phyloP scores from a whole-genome alignment of 2,797 vertebrate genomes.

The Oryzias dopingdopingensis region DNA sequence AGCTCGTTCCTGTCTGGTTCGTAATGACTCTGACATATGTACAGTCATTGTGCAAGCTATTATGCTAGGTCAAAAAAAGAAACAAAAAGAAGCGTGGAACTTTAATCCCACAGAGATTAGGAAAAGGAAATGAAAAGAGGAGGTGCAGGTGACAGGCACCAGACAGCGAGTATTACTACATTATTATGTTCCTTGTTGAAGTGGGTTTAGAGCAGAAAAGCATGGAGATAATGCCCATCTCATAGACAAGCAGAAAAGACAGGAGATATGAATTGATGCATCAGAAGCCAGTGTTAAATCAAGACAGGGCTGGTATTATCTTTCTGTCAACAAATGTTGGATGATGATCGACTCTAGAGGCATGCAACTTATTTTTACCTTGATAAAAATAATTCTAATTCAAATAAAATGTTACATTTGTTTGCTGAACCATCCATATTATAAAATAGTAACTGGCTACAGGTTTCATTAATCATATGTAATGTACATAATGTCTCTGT shows the following conservation, averaged over 20 bases:
- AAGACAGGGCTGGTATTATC: conserved; percentile 61
- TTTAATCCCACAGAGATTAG: neutral
- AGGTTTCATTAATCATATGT: no score
- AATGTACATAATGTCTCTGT: no score
- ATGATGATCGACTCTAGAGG: conserved; percentile 50
- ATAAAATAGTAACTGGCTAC: no score
- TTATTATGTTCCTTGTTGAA: conserved; percentile 49
- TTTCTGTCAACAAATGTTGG: conserved; percentile 55
- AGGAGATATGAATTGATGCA: conserved; percentile 69
- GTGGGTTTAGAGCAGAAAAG: conserved; percentile 57
- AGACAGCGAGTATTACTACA: conserved; percentile 4
- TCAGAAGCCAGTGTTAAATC: conserved; percentile 63
- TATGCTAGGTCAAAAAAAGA: neutral
- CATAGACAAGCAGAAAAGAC: conserved; percentile 53
- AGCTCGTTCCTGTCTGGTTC: no score
- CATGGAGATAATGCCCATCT: conserved; percentile 67
- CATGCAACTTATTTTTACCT: neutral
- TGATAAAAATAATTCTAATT: no score
- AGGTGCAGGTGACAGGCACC: conserved; percentile 15
- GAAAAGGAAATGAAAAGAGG: conserved; percentile 2
- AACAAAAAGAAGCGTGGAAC: neutral
- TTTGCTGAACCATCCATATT: no score
- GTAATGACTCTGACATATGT: no score
- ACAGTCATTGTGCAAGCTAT: no score
- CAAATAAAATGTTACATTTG: no score